Percentiles rank a stretch among this genome's conserved stretches.
Evolutionary conservation across 2,888 invertebrate genomes (phyloP).

Genomic region (Notocelia uddmanniana): DNA sequence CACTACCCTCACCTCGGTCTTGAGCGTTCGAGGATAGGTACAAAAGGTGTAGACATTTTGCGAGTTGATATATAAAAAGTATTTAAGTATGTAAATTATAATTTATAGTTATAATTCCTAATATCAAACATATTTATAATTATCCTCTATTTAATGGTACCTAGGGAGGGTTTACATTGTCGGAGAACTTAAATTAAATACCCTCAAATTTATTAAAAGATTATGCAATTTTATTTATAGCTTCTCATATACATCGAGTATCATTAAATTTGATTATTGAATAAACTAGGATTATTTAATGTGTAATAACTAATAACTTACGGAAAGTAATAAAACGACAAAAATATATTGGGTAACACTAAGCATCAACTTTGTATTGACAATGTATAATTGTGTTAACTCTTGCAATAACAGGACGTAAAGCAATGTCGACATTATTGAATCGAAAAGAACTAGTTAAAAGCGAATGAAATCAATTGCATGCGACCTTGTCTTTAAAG

Average conservation of each 20-base stretch:
- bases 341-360: background rate
- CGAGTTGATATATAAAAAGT: background rate
- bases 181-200: background rate
- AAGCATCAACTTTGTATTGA: background rate
- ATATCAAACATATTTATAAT: too few relatives aligned
- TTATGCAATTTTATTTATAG: background rate
- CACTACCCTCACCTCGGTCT: background rate
- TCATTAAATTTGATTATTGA: background rate
- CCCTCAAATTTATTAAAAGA: conserved; percentile 13
- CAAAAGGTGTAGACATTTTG: background rate
- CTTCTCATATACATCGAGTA: background rate
- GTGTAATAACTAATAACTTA: too few relatives aligned
- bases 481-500: conserved; percentile 55
- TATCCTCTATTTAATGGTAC: background rate
- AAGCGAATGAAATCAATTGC: conserved; percentile 53
- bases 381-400: conserved; percentile 14
- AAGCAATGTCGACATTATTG: conserved; percentile 55
- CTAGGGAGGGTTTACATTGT: background rate
- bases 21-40: too few relatives aligned
- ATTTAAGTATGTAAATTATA: conserved; percentile 10
- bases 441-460: conserved; percentile 51
- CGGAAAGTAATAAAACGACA: background rate
- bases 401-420: conserved; percentile 61
- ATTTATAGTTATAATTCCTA: background rate
- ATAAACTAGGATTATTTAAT: background rate